phyloP scores from a whole-genome alignment of 2,113 vertebrate genomes.

The Pelodiscus sinensis region DNA sequence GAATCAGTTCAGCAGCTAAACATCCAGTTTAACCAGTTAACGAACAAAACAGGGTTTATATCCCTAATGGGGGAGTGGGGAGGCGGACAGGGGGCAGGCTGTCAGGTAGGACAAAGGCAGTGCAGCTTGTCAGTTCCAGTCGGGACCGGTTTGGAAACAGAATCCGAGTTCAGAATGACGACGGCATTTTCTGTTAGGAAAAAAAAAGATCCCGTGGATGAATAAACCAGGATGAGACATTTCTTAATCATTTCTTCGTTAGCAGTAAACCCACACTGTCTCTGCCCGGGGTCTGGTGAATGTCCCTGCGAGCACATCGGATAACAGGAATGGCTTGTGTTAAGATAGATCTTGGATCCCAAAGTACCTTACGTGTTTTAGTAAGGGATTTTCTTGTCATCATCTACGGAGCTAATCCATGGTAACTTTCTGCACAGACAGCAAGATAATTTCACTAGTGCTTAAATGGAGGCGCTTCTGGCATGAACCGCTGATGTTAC shows the following conservation, averaged over 20 bases:
- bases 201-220: not conserved
- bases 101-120: not conserved
- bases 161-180: not conserved
- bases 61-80: not conserved
- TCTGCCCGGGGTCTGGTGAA: slow-evolving; percentile 36
- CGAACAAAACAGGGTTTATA: too few relatives aligned
- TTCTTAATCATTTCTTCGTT: slow-evolving; percentile 54
- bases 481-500: not conserved
- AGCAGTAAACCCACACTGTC: slow-evolving; percentile 62
- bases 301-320: slow-evolving; percentile 42
- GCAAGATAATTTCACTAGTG: not conserved
- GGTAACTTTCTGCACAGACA: too few relatives aligned
- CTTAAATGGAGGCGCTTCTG: not conserved
- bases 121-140: slow-evolving; percentile 40
- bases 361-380: not conserved
- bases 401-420: not conserved
- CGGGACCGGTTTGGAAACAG: not conserved
- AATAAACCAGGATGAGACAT: slow-evolving; percentile 52
- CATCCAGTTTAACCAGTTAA: too few relatives aligned
- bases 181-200: slow-evolving; percentile 57
- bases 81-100: not conserved
- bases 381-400: not conserved
- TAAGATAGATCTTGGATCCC: not conserved
- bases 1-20: not conserved
- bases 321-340: slow-evolving; percentile 51